Percentiles rank a stretch among this genome's conserved stretches.
Evolutionary conservation across 2,113 vertebrate species (phyloP).

Genomic region (Butorides virescens): DNA sequence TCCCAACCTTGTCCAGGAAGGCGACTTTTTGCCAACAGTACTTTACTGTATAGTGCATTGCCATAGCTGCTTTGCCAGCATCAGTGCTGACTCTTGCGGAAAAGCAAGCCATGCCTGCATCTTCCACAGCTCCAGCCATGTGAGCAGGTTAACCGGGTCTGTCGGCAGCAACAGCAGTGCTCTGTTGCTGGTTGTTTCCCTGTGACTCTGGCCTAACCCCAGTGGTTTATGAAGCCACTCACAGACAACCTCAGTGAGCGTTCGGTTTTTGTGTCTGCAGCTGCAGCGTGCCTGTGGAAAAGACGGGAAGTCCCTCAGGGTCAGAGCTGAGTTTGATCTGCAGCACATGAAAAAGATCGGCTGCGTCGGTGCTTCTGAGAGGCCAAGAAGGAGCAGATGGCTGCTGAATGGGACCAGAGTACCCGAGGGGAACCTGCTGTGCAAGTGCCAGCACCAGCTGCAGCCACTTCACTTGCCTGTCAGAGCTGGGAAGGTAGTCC

Average conservation of each 20-base stretch:
- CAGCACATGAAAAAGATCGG: neutral
- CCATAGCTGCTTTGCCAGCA: neutral
- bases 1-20: neutral
- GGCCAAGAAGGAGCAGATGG: neutral
- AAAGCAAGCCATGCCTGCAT: neutral
- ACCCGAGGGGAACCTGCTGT: neutral
- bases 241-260: fast-evolving
- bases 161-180: neutral
- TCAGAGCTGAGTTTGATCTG: neutral
- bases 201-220: neutral
- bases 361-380: neutral
- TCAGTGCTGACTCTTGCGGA: neutral
- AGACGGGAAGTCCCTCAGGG: neutral
- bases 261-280: neutral
- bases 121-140: neutral
- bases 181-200: neutral
- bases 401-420: neutral
- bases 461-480: neutral
- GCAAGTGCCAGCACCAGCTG: neutral
- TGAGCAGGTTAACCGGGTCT: neutral
- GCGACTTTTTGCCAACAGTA: neutral
- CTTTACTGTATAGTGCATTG: neutral
- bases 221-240: neutral
- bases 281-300: neutral
- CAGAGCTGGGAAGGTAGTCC: neutral